A percentile compares a stretch with the other conserved stretches of the same genome.
Conservation (phyloP, 1,140 invertebrate genomes). For the Pseudomyrmex flavicornis region DNA sequence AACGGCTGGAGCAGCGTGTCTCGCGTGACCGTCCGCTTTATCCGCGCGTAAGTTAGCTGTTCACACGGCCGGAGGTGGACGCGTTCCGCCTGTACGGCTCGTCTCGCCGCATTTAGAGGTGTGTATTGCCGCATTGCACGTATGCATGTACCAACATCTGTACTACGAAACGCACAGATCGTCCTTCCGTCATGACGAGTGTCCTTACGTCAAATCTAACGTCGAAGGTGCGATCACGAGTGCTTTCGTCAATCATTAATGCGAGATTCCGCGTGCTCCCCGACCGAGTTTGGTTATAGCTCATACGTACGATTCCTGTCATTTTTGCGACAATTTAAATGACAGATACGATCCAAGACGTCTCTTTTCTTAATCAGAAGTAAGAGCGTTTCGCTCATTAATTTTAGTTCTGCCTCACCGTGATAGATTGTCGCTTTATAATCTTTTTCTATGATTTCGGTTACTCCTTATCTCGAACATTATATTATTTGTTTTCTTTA, state of each 20-base stretch:
- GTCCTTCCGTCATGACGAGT: not conserved
- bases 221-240: not conserved
- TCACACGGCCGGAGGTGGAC: slow-evolving; percentile 29
- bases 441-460: too few relatives aligned
- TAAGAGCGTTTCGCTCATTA: not conserved
- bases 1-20: slow-evolving; percentile 52
- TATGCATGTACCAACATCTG: not conserved
- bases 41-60: slow-evolving; percentile 32
- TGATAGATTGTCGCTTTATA: not conserved
- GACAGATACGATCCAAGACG: slow-evolving; percentile 54
- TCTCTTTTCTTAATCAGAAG: slow-evolving; percentile 10
- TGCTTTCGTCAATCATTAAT: not conserved
- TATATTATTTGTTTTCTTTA: too few relatives aligned
- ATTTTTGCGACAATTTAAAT: slow-evolving; percentile 67
- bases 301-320: slow-evolving; percentile 5
- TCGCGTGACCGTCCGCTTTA: slow-evolving; percentile 34
- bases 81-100: not conserved
- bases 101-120: slow-evolving; percentile 60
- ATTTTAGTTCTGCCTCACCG: not conserved
- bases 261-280: not conserved
- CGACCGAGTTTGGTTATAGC: slow-evolving; percentile 37
- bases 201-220: not conserved
- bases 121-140: slow-evolving; percentile 48
- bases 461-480: too few relatives aligned
- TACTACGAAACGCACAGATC: too few relatives aligned